phyloP scores from a whole-genome alignment of 2,113 vertebrate genomes.

The Embiotoca jacksoni region DNA sequence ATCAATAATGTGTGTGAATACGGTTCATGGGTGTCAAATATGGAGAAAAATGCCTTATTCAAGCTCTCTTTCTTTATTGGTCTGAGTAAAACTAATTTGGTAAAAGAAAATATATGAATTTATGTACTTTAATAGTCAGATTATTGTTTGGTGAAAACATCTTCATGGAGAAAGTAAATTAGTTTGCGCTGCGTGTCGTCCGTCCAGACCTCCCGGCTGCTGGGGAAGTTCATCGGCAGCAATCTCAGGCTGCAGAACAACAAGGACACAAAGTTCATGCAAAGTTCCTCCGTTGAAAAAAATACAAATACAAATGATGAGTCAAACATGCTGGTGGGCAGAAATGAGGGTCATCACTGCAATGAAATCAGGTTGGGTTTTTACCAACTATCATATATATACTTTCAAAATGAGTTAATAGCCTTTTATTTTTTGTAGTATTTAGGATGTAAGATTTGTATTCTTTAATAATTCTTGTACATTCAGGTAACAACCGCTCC shows the following conservation, averaged over 20 bases:
- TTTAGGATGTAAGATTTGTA: neutral
- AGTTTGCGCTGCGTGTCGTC: neutral
- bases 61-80: neutral
- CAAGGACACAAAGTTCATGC: constrained; percentile 52
- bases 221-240: neutral
- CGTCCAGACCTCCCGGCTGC: too few relatives aligned
- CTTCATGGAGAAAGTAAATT: neutral
- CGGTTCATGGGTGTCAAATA: too few relatives aligned
- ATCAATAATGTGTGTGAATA: too few relatives aligned
- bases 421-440: neutral
- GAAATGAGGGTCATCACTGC: neutral
- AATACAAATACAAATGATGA: neutral
- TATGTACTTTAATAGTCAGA: too few relatives aligned
- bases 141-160: neutral
- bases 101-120: too few relatives aligned
- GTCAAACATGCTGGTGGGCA: neutral
- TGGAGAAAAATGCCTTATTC: neutral
- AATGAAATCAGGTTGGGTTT: neutral
- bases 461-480: too few relatives aligned
- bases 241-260: constrained; percentile 19
- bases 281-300: constrained; percentile 40
- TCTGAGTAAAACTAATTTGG: too few relatives aligned
- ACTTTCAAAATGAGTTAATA: neutral
- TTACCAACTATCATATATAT: too few relatives aligned
- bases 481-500: neutral